These are phyloP conservation scores for Latrodectus elegans DNA, from an alignment of 2,888 invertebrate species.

Conservation along the genomic window DNA sequence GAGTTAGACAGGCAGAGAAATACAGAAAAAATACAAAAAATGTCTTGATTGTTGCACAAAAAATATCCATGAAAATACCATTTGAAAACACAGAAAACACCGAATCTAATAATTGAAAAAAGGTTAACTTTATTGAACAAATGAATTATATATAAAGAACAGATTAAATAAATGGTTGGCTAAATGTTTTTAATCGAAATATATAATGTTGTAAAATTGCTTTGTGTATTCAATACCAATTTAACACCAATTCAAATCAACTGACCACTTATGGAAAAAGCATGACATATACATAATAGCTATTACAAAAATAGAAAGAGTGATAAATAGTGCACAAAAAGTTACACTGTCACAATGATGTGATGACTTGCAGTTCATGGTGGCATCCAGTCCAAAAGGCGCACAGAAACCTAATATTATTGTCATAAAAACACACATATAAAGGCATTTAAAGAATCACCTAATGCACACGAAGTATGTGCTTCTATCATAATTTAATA, in stretches of 20 bases:
- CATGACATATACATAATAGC: constrained; percentile 31
- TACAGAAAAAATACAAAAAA: too few species aligned
- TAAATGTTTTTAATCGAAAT: not conserved
- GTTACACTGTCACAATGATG: constrained; percentile 68
- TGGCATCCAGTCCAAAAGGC: constrained; percentile 61
- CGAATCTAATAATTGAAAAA: too few species aligned
- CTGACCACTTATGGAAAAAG: constrained; percentile 52
- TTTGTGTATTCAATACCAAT: not conserved
- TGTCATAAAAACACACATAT: constrained; percentile 63
- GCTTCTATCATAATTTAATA: constrained; percentile 31
- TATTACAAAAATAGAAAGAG: constrained; percentile 51
- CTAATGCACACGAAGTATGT: constrained; percentile 43
- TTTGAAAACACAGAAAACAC: too few species aligned
- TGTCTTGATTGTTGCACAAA: too few species aligned
- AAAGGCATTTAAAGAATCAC: constrained; percentile 62
- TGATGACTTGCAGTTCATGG: constrained; percentile 59
- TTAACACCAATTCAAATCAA: constrained; percentile 10
- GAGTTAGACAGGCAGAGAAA: too few species aligned
- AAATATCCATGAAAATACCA: too few species aligned
- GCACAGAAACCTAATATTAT: constrained; percentile 69
- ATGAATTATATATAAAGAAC: too few species aligned
- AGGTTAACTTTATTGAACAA: too few species aligned
- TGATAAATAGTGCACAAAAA: constrained; percentile 64
- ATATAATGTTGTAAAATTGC: not conserved
- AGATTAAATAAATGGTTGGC: not conserved